These are phyloP conservation scores for Nannospalax galili DNA, from an alignment of 2,113 vertebrate genomes.

Conservation along the genomic window DNA sequence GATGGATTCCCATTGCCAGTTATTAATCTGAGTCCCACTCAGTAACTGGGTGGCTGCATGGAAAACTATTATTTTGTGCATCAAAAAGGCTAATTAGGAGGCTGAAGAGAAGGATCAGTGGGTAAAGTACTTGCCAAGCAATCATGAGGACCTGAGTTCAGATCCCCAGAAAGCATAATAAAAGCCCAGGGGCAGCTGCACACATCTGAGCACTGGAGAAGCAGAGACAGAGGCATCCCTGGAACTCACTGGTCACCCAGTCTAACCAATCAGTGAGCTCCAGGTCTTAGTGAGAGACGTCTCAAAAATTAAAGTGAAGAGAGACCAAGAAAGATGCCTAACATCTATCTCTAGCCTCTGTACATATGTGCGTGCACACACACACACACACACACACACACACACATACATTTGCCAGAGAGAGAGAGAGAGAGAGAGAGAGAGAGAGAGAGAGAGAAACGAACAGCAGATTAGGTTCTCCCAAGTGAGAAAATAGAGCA, in stretches of 20 bases:
- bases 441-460: too few species aligned
- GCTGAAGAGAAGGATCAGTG: background rate
- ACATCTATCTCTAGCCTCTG: background rate
- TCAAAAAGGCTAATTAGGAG: background rate
- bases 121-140: too few species aligned
- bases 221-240: background rate
- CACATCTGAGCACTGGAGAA: background rate
- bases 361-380: too few species aligned
- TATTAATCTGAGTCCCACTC: background rate
- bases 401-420: background rate
- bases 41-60: rapidly evolving
- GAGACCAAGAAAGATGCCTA: too few species aligned
- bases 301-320: background rate
- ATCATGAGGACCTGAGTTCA: background rate
- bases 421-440: too few species aligned
- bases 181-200: background rate
- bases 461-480: background rate
- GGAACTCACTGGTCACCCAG: background rate
- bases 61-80: background rate
- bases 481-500: background rate
- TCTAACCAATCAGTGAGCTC: background rate
- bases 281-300: background rate
- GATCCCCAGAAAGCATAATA: background rate
- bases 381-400: background rate
- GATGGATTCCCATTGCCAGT: rapidly evolving